Base-by-base conservation (phyloP, 92 coral and sea anemone species). In the Actinostola sp. region DNA sequence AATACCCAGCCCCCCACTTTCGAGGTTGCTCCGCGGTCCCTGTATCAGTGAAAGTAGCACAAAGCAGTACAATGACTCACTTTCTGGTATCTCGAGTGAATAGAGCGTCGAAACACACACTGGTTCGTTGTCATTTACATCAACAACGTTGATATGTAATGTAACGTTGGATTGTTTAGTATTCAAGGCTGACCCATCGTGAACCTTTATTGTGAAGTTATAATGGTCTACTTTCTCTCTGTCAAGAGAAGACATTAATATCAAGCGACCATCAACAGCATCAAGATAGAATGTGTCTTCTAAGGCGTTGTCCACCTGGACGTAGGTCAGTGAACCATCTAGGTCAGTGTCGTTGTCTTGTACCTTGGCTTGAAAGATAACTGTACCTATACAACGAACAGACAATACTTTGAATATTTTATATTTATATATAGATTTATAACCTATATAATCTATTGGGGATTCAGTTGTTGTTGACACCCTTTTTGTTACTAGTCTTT, bases 321-420 rank as follows among this genome's bases (percentile, higher is more conserved):
- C 34, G 67, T 65, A 85, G 13, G 81, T 73, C 28, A 74, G 70
- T 11, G 44, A 44, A 29, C 89, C 89, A 24, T 85, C 84, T 15
- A 79, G 58, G 19, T 82, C 86, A 0, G 82, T 79, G 78, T 85
- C 89, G 69, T 85, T 85, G 81, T 85, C 89, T 50, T 58, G 83
- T 6, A 72, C 85, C 51, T 79, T 85, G 2, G 89, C 82, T 61
- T 85, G 71, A 42, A 85, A 80, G 1, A 85, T 57, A 36, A 85
- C 59, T 19, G 89, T 85, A n/a, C 89, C 89, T 85, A 66, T 14
- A 35, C 12, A 32, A 33, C n/a, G n/a, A n/a, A n/a, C n/a, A n/a
- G n/a, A n/a, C n/a, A n/a, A n/a, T n/a, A n/a, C n/a, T n/a, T n/a
- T n/a, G n/a, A n/a, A n/a, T n/a, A n/a, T n/a, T n/a, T n/a, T 3